Base-by-base conservation (phyloP, 2,113 vertebrate species). In the Colistium nudipinnis region DNA sequence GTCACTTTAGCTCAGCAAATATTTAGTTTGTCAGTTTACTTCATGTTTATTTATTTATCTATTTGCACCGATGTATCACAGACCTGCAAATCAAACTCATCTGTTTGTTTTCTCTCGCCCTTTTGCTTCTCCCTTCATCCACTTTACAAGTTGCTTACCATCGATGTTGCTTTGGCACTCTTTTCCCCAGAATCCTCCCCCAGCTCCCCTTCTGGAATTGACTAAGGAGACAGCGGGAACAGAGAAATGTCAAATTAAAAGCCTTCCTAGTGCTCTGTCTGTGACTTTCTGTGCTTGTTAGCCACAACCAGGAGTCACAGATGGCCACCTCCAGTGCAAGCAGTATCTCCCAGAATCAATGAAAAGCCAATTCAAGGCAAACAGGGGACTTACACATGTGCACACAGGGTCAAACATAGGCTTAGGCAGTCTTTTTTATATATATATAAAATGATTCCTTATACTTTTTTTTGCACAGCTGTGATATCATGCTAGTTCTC, bases 241-340 rank as follows among this genome's bases (percentile, higher is more conserved):
- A 44, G 38, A 70, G 25, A 62, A 33, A 72, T 71, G 24, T 65
- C 27, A 35, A 52, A 75, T 61, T 52, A 61, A 57, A 44, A 19
- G 20, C 14, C 43, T 47, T 59, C 45, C 22, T 49, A 25, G 35
- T 65, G 53, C 36, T 36, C 31, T 35, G n/a, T 8, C 44, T 71
- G 24, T 41, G 49, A 41, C 55, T 62, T 53, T n/a, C 22, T 39
- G 35, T 38, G 68, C 64, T 68, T 39, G 45, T 68, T 66, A 66
- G 51, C 47, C 13, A 14, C 49, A 33, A n/a, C 35, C 3, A 3
- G 39, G 55, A 53, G 41, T 36, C 55, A 47, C 30, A 62, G 45
- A 24, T 38, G 69, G 41, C 41, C 45, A 60, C 60, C 35, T 35
- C 36, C 62, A 27, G 14, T 0, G 12, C 16, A 22, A 38, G 45